phyloP scores from a whole-genome alignment of 2,888 invertebrate genomes.

The Acronicta leporina region DNA sequence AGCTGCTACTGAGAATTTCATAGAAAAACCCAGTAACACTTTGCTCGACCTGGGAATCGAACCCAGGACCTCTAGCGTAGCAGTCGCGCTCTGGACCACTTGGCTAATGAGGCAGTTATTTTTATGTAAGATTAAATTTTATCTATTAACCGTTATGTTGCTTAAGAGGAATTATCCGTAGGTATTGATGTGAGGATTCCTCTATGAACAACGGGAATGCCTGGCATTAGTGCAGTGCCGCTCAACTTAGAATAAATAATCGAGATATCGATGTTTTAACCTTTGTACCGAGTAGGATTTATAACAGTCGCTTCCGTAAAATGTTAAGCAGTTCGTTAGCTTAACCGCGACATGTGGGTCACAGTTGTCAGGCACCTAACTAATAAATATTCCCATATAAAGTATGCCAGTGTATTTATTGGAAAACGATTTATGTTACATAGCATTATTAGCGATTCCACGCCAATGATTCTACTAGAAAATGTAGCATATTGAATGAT shows the following conservation, averaged over 20 bases:
- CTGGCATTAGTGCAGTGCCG: background rate
- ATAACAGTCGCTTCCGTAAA: constrained; percentile 66
- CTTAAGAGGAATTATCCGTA: too few relatives aligned
- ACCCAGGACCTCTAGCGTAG: too few relatives aligned
- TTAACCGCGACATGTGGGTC: constrained; percentile 56
- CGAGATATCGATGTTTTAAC: constrained; percentile 59
- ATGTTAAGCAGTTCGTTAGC: constrained; percentile 75
- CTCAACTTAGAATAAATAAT: constrained; percentile 30
- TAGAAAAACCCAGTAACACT: too few relatives aligned
- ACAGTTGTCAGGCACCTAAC: constrained; percentile 42
- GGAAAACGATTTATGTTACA: constrained; percentile 30
- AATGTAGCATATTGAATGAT: constrained; percentile 4
- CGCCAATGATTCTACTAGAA: constrained; percentile 24
- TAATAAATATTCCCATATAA: constrained; percentile 54
- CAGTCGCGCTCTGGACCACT: too few relatives aligned
- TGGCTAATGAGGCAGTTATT: too few relatives aligned
- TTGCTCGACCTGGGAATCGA: too few relatives aligned
- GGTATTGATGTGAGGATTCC: too few relatives aligned
- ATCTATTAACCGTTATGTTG: too few relatives aligned
- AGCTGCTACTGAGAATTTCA: too few relatives aligned
- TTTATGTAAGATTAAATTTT: too few relatives aligned
- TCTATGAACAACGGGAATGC: too few relatives aligned
- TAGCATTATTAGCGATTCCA: constrained; percentile 37
- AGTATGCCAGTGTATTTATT: constrained; percentile 48
- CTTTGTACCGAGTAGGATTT: constrained; percentile 66